phyloP scores from a whole-genome alignment of 1,140 invertebrate genomes.

The Heliconius eleuchia region DNA sequence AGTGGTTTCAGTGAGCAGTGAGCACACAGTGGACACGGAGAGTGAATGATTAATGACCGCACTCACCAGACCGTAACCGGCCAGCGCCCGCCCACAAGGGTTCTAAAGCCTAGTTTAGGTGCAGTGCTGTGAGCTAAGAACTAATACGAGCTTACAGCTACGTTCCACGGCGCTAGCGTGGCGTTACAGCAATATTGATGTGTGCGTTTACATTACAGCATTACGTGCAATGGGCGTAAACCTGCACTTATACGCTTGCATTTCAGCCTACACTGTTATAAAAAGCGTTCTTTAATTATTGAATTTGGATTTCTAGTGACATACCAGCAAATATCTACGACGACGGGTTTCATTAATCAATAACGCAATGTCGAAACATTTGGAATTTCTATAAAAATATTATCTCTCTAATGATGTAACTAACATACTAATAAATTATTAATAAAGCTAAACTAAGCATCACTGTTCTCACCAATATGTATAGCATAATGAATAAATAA shows the following conservation, averaged over 20 bases:
- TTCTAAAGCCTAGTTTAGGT: conserved; percentile 23
- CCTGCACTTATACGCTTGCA: conserved; percentile 17
- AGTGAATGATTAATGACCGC: conserved; percentile 46
- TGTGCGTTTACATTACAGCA: conserved; percentile 16
- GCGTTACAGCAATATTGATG: conserved; percentile 21
- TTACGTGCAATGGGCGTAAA: conserved; percentile 17
- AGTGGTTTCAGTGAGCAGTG: background rate
- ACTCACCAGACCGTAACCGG: conserved; percentile 40
- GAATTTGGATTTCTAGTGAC: background rate
- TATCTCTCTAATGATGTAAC: background rate
- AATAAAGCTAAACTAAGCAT: background rate
- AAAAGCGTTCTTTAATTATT: conserved; percentile 5
- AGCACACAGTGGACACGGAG: conserved; percentile 24
- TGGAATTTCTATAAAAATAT: background rate
- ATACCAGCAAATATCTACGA: too few relatives aligned
- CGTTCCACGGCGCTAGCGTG: background rate
- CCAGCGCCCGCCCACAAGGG: conserved; percentile 20
- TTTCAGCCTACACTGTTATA: conserved; percentile 6
- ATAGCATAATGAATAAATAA: conserved; percentile 42
- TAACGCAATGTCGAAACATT: background rate
- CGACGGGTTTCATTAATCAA: too few relatives aligned
- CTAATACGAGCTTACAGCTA: background rate
- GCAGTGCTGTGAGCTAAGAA: conserved; percentile 3
- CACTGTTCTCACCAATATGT: conserved; percentile 25
- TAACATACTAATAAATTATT: background rate